These are phyloP conservation scores for Auanema freiburgensis DNA, from an alignment of 2,888 invertebrate species.

Conservation along the genomic window DNA sequence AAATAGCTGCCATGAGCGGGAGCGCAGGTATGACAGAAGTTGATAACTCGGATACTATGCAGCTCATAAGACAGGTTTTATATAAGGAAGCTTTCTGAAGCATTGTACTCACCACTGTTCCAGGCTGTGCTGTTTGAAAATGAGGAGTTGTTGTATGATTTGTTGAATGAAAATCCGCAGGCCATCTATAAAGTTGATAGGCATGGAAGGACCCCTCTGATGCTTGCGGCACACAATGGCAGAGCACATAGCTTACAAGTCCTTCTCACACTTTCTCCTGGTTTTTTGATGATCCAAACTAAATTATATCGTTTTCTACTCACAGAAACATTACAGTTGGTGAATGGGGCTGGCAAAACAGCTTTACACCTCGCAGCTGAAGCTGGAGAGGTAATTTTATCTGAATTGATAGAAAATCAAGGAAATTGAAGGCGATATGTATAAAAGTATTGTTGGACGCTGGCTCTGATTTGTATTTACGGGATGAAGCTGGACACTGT, in stretches of 20 bases:
- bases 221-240: conserved; percentile 75
- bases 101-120: too few species aligned
- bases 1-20: neutral
- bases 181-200: conserved; percentile 41
- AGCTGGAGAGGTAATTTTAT: conserved; percentile 40
- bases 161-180: conserved; percentile 69
- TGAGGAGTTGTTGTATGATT: conserved; percentile 80
- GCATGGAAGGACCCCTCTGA: conserved; percentile 77
- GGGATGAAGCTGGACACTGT: conserved; percentile 73
- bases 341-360: conserved; percentile 52
- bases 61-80: conserved; percentile 40
- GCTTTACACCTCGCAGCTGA: conserved; percentile 58
- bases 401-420: neutral
- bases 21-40: conserved; percentile 16
- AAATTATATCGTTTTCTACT: neutral
- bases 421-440: conserved; percentile 3
- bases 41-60: conserved; percentile 45
- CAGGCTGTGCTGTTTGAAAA: conserved; percentile 84
- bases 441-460: conserved; percentile 65
- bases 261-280: conserved; percentile 3
- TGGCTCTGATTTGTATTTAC: conserved; percentile 22
- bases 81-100: too few species aligned
- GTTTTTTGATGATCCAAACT: conserved; percentile 5
- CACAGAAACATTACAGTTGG: neutral
- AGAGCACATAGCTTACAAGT: conserved; percentile 71